Conservation (phyloP, 1,140 invertebrate genomes). For the Dinoponera quadriceps region DNA sequence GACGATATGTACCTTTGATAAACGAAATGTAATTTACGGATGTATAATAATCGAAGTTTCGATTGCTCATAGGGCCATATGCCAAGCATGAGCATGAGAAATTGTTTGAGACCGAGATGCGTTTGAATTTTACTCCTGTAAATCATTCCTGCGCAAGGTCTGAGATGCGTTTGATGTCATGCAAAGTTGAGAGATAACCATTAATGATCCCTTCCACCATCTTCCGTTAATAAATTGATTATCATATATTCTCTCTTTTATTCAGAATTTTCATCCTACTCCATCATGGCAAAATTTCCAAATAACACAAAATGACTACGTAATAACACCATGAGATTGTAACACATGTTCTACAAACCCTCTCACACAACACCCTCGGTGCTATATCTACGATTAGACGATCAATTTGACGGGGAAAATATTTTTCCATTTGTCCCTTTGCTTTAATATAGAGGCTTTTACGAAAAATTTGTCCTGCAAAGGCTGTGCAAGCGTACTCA, state of each 20-base stretch:
- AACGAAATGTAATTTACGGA: no score
- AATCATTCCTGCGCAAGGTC: not conserved
- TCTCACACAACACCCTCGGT: no score
- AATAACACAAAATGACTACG: not conserved
- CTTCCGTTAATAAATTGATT: not conserved
- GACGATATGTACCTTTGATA: no score
- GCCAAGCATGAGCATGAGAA: constrained; percentile 1
- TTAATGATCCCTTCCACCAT: no score
- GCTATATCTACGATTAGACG: not conserved
- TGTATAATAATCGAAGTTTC: no score
- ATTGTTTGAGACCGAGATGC: not conserved
- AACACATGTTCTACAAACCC: no score
- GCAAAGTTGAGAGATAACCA: no score
- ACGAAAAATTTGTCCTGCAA: not conserved
- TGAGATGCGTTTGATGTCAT: not conserved
- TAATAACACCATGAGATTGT: not conserved
- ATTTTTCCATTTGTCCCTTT: not conserved
- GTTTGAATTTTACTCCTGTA: not conserved
- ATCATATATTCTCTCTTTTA: not conserved
- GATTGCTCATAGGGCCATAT: constrained; percentile 27
- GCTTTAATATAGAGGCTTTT: not conserved
- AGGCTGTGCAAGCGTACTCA: not conserved
- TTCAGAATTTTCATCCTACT: no score
- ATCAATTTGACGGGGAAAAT: not conserved
- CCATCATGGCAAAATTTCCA: not conserved